phyloP scores from a whole-genome alignment of 2,888 invertebrate species.

The Loripinus fragilis region DNA sequence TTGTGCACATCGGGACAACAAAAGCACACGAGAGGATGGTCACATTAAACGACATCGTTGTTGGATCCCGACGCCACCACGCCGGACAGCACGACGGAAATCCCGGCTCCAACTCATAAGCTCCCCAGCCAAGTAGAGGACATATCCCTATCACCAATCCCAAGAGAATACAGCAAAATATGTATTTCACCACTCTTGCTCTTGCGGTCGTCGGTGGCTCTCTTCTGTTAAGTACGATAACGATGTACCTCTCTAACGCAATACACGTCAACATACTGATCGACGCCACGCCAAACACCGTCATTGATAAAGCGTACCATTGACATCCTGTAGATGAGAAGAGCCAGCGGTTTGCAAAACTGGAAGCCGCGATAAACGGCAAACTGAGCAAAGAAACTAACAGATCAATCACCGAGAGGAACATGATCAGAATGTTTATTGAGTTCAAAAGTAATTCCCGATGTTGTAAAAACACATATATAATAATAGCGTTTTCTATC shows the following conservation, averaged over 20 bases:
- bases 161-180: neutral
- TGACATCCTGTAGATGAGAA: constrained; percentile 27
- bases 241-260: constrained; percentile 20
- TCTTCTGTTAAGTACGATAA: neutral
- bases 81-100: constrained; percentile 28
- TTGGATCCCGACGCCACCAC: constrained; percentile 15
- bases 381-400: constrained; percentile 4
- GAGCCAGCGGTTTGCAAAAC: constrained; percentile 20
- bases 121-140: constrained; percentile 28
- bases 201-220: neutral
- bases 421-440: constrained; percentile 2
- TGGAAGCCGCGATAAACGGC: constrained; percentile 32
- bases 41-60: constrained; percentile 7
- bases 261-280: constrained; percentile 15
- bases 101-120: constrained; percentile 20
- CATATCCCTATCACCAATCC: constrained; percentile 1
- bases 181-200: neutral
- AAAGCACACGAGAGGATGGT: constrained; percentile 18
- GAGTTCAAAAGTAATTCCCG: neutral
- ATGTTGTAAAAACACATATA: constrained; percentile 17
- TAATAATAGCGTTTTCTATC: neutral
- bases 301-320: constrained; percentile 34
- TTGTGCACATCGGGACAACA: constrained; percentile 20
- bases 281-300: constrained; percentile 5
- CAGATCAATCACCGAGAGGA: neutral